Base-by-base conservation (phyloP, 2,888 invertebrate genomes). In the Emesis furor region DNA sequence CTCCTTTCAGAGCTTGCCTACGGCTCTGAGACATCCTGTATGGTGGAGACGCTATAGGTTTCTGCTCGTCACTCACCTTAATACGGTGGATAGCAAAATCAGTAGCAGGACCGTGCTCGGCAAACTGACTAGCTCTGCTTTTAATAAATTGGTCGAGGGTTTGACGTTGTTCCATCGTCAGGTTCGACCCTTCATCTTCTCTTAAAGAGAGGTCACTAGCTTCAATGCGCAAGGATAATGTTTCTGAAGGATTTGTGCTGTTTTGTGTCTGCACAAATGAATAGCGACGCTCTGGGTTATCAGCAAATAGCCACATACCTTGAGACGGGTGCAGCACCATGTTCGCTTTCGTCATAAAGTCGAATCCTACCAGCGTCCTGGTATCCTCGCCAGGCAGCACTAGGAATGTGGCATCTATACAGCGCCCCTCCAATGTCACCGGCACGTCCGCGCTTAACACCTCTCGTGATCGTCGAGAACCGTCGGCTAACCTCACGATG, bases 1-100 rank as follows among this genome's bases (percentile, higher is more conserved):
- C 90, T 5, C 17, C 17, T 7, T 17, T 55, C 6, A 55, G 55
- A 17, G 55, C 55, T 17, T 17, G 55, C 17, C 17, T 55, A 55
- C 55, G 55, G 4, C 55, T 55, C 55, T 55, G 55, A 55, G 92
- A 91, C 81, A 93, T 69, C 37, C 92, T 78, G 81, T 93, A 93
- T 0, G 92, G 93, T 0, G 92, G 92, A 3, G 89, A 85, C 0
- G 93, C 89, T 30, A 93, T 90, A 0, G 93, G 93, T 8, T 83
- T 83, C 74, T 92, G 89, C 39, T 89, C 76, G 0, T 87, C 89
- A 30, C 89, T 89, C 0, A 86, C 82, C 80, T 92, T 89, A 5
- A 93, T 92, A 4, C 39, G 46, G 69, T 93, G 93, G 14, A 84
- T 78, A 1, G 87, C 87, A 17, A 73, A 88, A 1, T 82, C 81